phyloP scores from a whole-genome alignment of 2,113 vertebrate species.

The Cyanistes caeruleus region DNA sequence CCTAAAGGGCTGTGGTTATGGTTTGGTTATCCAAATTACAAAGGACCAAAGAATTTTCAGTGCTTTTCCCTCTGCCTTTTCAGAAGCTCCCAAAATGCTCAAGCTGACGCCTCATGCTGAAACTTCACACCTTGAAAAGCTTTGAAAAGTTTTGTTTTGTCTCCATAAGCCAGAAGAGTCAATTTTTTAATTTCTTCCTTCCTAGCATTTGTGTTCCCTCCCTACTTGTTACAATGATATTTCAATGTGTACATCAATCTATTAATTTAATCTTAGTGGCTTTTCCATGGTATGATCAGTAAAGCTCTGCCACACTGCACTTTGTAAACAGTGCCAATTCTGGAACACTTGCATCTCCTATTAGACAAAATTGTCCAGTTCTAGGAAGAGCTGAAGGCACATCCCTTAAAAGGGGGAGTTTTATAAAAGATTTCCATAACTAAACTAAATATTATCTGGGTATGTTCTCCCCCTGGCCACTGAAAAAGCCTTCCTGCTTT shows the following conservation, averaged over 20 bases:
- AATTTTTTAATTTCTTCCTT: background rate
- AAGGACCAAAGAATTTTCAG: background rate
- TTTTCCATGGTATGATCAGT: background rate
- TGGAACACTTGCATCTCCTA: background rate
- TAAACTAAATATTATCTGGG: background rate
- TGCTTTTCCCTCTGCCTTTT: background rate
- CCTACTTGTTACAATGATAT: background rate
- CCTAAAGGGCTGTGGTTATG: background rate
- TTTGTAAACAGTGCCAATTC: background rate
- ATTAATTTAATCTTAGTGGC: background rate
- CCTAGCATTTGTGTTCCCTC: background rate
- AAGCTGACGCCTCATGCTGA: fast-evolving
- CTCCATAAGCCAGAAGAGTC: background rate
- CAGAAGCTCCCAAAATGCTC: background rate
- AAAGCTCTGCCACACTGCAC: background rate
- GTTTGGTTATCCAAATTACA: background rate
- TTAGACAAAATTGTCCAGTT: background rate
- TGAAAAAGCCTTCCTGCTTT: background rate
- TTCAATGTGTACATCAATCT: background rate
- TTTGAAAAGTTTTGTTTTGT: background rate
- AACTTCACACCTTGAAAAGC: background rate
- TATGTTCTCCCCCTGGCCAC: background rate
- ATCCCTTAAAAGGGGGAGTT: background rate
- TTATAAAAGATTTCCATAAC: background rate
- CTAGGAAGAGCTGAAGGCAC: background rate